phyloP scores from a whole-genome alignment of 2,113 vertebrate species.

The Coturnix japonica region DNA sequence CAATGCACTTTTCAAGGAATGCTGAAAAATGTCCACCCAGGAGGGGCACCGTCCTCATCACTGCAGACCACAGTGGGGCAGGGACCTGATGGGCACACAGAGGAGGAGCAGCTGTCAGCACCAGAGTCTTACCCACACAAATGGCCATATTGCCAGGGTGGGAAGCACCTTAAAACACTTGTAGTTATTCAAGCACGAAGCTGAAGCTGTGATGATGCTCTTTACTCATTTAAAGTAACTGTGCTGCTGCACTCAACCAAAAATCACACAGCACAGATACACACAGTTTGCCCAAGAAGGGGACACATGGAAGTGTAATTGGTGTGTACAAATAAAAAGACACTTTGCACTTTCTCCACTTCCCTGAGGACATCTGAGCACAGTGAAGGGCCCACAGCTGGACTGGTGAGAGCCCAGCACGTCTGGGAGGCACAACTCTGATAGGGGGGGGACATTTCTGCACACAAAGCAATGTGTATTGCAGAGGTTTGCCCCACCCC shows the following conservation, averaged over 20 bases:
- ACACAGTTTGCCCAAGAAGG: not conserved
- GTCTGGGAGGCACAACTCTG: not conserved
- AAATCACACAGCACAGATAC: rapidly evolving
- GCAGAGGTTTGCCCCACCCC: not conserved
- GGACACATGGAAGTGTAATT: not conserved
- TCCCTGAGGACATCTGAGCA: not conserved
- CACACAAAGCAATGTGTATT: too few relatives aligned
- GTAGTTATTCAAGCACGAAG: rapidly evolving
- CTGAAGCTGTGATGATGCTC: not conserved
- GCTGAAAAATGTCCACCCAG: not conserved
- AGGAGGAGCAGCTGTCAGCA: not conserved
- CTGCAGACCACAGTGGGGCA: not conserved
- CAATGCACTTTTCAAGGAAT: conserved; percentile 33
- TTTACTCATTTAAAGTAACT: not conserved
- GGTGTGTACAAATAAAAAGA: not conserved
- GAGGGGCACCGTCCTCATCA: not conserved
- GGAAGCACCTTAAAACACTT: not conserved
- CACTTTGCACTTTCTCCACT: not conserved
- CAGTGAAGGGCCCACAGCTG: too few relatives aligned
- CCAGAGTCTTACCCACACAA: rapidly evolving
- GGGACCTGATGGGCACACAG: not conserved
- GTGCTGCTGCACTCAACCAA: not conserved
- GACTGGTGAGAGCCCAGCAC: not conserved
- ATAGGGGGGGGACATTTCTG: not conserved
- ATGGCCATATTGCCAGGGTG: not conserved